These are phyloP conservation scores for Pollenia labialis DNA, from an alignment of 2,888 invertebrate species.

Conservation along the genomic window DNA sequence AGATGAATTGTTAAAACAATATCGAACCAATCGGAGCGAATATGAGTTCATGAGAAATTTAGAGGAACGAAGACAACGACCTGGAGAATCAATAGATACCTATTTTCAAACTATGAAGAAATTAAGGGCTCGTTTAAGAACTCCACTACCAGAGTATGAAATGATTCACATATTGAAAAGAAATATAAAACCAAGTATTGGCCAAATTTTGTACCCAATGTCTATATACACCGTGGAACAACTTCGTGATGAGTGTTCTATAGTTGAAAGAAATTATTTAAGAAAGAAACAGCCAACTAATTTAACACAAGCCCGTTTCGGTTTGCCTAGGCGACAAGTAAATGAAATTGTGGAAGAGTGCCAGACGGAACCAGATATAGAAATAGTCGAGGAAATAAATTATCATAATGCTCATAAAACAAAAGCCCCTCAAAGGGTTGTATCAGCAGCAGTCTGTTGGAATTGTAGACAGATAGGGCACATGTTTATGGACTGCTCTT, in stretches of 20 bases:
- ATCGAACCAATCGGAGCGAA: slow-evolving; percentile 16
- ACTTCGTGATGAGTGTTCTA: slow-evolving; percentile 2
- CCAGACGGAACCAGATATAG: no score
- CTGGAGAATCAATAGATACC: background rate
- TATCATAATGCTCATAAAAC: no score
- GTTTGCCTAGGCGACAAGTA: background rate
- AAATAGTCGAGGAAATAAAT: no score
- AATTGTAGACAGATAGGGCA: background rate
- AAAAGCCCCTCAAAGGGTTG: background rate
- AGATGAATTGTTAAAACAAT: slow-evolving; percentile 15
- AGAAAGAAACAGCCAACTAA: background rate
- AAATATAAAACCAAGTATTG: slow-evolving; percentile 15
- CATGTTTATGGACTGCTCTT: background rate
- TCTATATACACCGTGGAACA: slow-evolving; percentile 9
- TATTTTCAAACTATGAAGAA: background rate
- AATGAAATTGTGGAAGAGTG: background rate
- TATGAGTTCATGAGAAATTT: slow-evolving; percentile 20
- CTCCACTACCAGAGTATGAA: slow-evolving; percentile 10
- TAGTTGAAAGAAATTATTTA: background rate
- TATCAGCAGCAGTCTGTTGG: slow-evolving; percentile 1
- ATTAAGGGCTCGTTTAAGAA: background rate
- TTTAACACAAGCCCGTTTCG: background rate
- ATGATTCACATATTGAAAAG: background rate
- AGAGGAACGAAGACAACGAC: slow-evolving; percentile 1
- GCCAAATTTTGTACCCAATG: slow-evolving; percentile 10